Base-by-base conservation (phyloP, 2,888 invertebrate species). In the Nudaria mundana region DNA sequence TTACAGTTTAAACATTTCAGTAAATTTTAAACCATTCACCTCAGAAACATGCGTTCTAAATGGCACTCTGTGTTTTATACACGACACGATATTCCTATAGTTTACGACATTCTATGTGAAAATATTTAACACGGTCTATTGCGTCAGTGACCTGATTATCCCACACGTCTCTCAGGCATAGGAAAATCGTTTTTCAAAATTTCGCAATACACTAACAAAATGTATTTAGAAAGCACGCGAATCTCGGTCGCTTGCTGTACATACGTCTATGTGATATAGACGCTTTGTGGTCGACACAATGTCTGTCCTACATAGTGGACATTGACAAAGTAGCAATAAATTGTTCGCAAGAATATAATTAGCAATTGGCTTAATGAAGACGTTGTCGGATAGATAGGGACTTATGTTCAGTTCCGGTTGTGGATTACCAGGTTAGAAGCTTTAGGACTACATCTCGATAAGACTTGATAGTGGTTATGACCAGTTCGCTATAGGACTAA, bases 1-100 rank as follows among this genome's bases (percentile, higher is more conserved):
- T 59, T 66, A 53, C 62, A 65, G 55, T 64, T 61, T 69, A 71
- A 67, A 71, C 59, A 66, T 61, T 53, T 62, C 52, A 68, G 74
- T 69, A 65, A 68, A 70, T 70, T 68, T 66, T 64, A 48, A 66
- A 69, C 58, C 39, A 30, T 11, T 37, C 24, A 10, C 10, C 10
- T 39, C 26, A 15, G 22, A 37, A 33, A 41, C 38, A 33, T 23
- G 23, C 22, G 6, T 26, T 44, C 25, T 11, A 26, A 40, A 45
- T 41, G 15, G 24, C 40, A 12, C 13, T n/a, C 20, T n/a, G 6
- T 29, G 37, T 40, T 46, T 44, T 38, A 45, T 30, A 24, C 40
- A 22, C n/a, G 28, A 4, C 11, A 6, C 18, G 8, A 26, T 30
- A 26, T 43, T 30, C 11, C 23, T 13, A 8, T 28, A 13, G 13